A percentile compares a stretch with the other conserved stretches of the same genome.
Evolutionary conservation across 1,140 invertebrate species (phyloP).

Genomic region (Drosophila miranda): DNA sequence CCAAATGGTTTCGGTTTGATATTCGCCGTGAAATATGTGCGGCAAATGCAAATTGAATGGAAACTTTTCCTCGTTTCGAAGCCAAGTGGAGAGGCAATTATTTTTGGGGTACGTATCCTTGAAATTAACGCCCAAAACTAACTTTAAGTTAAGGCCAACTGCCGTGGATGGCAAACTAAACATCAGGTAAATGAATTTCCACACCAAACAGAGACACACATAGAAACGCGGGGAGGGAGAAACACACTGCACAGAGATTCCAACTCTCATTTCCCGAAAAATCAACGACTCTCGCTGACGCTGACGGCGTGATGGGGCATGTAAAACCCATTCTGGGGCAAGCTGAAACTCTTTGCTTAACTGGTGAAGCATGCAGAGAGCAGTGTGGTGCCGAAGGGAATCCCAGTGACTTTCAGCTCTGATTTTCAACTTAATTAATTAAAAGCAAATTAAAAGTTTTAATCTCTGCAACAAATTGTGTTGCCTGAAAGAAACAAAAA

Average conservation of each 20-base stretch:
- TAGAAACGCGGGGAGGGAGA: too few species aligned
- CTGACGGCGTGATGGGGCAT: slow-evolving; percentile 26
- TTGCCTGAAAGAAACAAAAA: slow-evolving; percentile 57
- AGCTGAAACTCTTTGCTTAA: not conserved
- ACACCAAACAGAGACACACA: slow-evolving; percentile 20
- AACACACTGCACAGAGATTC: slow-evolving; percentile 13
- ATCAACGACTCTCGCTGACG: slow-evolving; percentile 8
- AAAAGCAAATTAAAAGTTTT: slow-evolving; percentile 81
- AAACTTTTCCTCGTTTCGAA: slow-evolving; percentile 38
- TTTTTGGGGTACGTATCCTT: not conserved
- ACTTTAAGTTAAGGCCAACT: slow-evolving; percentile 41
- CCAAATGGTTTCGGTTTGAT: too few species aligned
- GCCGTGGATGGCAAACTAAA: slow-evolving; percentile 44
- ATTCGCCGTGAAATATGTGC: slow-evolving; percentile 4
- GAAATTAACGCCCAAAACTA: slow-evolving; percentile 13
- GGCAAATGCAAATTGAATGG: slow-evolving; percentile 46
- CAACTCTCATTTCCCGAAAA: slow-evolving; percentile 56
- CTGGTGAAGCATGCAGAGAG: slow-evolving; percentile 16
- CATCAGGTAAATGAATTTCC: slow-evolving; percentile 60
- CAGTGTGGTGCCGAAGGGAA: slow-evolving; percentile 45
- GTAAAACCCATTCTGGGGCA: slow-evolving; percentile 38
- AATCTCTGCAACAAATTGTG: slow-evolving; percentile 74
- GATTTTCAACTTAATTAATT: slow-evolving; percentile 81
- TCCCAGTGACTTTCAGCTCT: slow-evolving; percentile 72
- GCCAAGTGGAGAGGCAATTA: too few species aligned